Base-by-base conservation (phyloP, 2,113 vertebrate genomes). In the Hiodon tergisus region DNA sequence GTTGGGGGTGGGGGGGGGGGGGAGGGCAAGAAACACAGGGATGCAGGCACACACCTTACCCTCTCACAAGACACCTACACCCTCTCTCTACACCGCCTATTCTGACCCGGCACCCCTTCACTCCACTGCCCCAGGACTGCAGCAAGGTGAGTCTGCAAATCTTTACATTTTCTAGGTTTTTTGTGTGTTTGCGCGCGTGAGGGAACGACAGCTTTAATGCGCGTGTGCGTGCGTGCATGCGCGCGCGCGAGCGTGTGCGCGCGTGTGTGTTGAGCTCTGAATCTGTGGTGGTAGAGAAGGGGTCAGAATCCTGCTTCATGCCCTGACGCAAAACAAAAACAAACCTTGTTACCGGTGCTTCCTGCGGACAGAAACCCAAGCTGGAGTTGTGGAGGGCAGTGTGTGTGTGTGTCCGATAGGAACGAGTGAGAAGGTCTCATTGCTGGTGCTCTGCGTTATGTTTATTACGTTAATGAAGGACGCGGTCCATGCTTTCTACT, bases 11-110 rank as follows among this genome's bases (percentile, higher is more conserved):
- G 65, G 71, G 14, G 72, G 31, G 69, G 62, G 66, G 51, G 55
- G 31, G 58, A 31, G 4, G 72, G 60, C 63, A 50, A 54, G 75
- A 80, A 79, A 77, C 76, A 74, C 73, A 89, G 85, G 88, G 89
- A 90, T 91, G 87, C 87, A 84, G 88, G 83, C 84, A 81, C 81
- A 89, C 90, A 92, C 90, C 90, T 92, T 92, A 87, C 87, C 84
- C 83, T 79, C 85, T 88, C 86, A 61, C 79, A 83, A 83, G 82
- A 80, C 86, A 86, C 81, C 82, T 81, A n/a, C n/a, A n/a, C n/a
- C n/a, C n/a, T n/a, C n/a, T n/a, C 83, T 89, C 87, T 77, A 81
- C 71, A 71, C 83, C 74, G 79, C 79, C 69, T 60, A 76, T 76
- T 71, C 80, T 82, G 79, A 87, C 81, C 75, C 73, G 83, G 82